Base-by-base conservation (phyloP, 2,797 vertebrate species). In the Australoheros facetus region DNA sequence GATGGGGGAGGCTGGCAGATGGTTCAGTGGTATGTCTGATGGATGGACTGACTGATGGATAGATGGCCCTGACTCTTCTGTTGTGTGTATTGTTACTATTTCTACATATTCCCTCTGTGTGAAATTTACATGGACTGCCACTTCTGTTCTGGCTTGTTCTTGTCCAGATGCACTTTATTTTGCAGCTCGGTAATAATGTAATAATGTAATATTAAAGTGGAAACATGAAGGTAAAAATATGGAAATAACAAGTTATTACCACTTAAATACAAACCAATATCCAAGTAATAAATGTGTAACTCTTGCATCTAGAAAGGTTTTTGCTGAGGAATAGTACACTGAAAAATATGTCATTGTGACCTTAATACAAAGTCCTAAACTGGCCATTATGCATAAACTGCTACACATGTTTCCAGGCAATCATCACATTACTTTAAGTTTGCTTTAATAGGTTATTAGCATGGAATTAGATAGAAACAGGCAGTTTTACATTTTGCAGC, bases 1-100 rank as follows among this genome's bases (percentile, higher is more conserved):
- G 85, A 81, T 80, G 83, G 87, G 85, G 85, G 87, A 82, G 84
- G 71, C 82, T 94, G 94, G 89, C 95, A 96, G 94, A 95, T 95
- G 95, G 94, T 92, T 93, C 87, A 93, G 78, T 92, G 89, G 79
- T 87, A 90, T 87, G 88, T 90, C 85, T 88, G 87, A 88, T 62
- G 66, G 80, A 75, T 78, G 62, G 81, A 83, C 71, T 77, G 87
- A 86, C 30, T 56, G 77, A 86, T 77, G 76, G 79, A 87, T 83
- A 72, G 69, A 84, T 74, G 74, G 26, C 5, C 59, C 80, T 89
- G 90, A 92, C 74, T 84, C 79, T 53, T 88, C 74, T 87, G 59
- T 82, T 78, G 83, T 76, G 57, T 78, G 71, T 75, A 81, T 83
- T 87, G 86, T 87, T 81, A 85, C 55, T 34, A 69, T 76, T 45